Conservation (phyloP, 2,113 vertebrate genomes). For the Glaucomys volans region DNA sequence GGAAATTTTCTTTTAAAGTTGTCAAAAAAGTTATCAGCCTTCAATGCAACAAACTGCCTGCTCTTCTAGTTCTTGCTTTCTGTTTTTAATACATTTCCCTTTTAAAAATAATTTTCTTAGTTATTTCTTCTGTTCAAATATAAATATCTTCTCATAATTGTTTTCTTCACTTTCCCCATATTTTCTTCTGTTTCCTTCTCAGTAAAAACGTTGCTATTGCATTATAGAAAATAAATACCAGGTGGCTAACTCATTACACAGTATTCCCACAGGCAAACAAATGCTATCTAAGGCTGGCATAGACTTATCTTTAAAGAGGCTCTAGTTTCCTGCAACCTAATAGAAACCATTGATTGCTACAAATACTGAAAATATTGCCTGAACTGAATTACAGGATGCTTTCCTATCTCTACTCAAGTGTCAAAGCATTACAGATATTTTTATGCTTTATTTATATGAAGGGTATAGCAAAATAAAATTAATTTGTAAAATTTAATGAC, state of each 20-base stretch:
- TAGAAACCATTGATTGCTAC: not conserved
- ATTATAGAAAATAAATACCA: not conserved
- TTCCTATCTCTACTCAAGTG: not conserved
- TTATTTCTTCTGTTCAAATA: slow-evolving; percentile 60
- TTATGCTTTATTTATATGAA: not conserved
- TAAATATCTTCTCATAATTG: not conserved
- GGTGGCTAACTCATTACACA: not conserved
- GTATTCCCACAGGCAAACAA: not conserved
- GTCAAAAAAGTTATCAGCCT: not conserved
- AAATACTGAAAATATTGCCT: not conserved
- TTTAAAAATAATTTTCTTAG: slow-evolving; percentile 40
- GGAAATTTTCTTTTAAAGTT: not conserved
- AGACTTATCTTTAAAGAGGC: not conserved
- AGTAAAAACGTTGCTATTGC: slow-evolving; percentile 53
- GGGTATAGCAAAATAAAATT: not conserved
- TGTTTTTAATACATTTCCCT: slow-evolving; percentile 28
- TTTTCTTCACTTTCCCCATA: not conserved
- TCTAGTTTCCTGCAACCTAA: not conserved
- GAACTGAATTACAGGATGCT: not conserved
- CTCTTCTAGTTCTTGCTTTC: slow-evolving; percentile 22
- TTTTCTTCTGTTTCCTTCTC: not conserved
- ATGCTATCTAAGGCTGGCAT: not conserved
- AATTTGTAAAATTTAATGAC: not conserved
- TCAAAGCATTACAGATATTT: not conserved
- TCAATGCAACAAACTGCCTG: not conserved